Conservation (phyloP, 2,113 vertebrate genomes). For the Aldabrachelys gigantea region DNA sequence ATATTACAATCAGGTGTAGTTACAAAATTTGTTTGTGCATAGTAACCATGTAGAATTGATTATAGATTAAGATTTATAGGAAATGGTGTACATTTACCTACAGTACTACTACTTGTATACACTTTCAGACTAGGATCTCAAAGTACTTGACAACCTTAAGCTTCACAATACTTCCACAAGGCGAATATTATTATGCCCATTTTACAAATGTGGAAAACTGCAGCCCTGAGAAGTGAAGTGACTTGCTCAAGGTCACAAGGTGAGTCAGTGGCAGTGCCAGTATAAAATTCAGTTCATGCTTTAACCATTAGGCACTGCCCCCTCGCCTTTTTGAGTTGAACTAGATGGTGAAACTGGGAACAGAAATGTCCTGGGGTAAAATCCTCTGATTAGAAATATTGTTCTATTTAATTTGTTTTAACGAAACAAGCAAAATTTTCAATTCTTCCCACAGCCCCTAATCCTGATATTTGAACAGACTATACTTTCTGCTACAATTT, state of each 20-base stretch:
- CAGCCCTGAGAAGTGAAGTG: not conserved
- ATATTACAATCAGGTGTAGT: not conserved
- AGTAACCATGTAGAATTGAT: not conserved
- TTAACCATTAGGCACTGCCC: not conserved
- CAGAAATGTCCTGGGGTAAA: not conserved
- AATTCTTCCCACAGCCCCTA: not conserved
- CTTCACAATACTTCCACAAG: not conserved
- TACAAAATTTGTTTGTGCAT: not conserved
- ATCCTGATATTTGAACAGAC: not conserved
- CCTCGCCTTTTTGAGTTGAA: not conserved
- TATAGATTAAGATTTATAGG: not conserved
- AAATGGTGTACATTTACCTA: not conserved
- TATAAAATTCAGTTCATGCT: not conserved
- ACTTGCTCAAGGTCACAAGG: not conserved
- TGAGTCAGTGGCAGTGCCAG: not conserved
- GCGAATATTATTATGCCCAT: not conserved
- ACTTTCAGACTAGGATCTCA: not conserved
- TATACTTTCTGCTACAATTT: not conserved
- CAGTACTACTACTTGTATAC: not conserved
- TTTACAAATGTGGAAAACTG: not conserved
- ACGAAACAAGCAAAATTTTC: not conserved
- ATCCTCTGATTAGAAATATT: not conserved
- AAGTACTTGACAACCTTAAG: not conserved
- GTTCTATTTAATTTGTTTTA: not conserved
- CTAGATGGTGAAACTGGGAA: not conserved